Conservation (phyloP, 2,888 invertebrate species). For the Bugulina stolonifera region DNA sequence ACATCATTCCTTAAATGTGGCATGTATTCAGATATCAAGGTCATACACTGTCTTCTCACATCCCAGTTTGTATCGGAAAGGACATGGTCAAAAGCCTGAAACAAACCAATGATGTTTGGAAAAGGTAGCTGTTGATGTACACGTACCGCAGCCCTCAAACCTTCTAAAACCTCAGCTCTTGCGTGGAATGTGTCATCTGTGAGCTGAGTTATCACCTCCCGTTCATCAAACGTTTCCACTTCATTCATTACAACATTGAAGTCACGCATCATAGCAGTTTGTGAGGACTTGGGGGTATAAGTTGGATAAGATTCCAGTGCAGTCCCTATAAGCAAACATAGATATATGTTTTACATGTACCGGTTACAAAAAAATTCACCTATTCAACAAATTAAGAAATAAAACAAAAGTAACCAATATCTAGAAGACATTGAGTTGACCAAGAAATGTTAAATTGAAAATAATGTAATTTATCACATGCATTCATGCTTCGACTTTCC, state of each 20-base stretch:
- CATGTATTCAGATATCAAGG: conserved; percentile 48
- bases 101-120: conserved; percentile 42
- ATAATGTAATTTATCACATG: too few species aligned
- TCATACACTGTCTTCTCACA: conserved; percentile 53
- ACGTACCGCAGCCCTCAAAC: conserved; percentile 43
- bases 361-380: too few species aligned
- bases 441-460: too few species aligned
- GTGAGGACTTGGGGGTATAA: background rate
- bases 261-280: conserved; percentile 10
- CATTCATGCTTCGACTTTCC: too few species aligned
- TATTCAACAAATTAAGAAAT: too few species aligned
- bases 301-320: conserved; percentile 12
- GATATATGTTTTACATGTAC: too few species aligned
- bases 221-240: conserved; percentile 36
- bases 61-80: conserved; percentile 55
- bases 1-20: conserved; percentile 47
- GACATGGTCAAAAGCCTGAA: conserved; percentile 50
- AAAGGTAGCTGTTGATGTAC: conserved; percentile 46
- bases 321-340: too few species aligned
- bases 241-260: conserved; percentile 18
- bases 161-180: conserved; percentile 46
- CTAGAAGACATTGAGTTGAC: too few species aligned
- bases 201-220: conserved; percentile 45
- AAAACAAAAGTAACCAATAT: too few species aligned
- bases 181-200: conserved; percentile 47